Conservation (phyloP, 2,797 vertebrate genomes). For the Melanogrammus aeglefinus region DNA sequence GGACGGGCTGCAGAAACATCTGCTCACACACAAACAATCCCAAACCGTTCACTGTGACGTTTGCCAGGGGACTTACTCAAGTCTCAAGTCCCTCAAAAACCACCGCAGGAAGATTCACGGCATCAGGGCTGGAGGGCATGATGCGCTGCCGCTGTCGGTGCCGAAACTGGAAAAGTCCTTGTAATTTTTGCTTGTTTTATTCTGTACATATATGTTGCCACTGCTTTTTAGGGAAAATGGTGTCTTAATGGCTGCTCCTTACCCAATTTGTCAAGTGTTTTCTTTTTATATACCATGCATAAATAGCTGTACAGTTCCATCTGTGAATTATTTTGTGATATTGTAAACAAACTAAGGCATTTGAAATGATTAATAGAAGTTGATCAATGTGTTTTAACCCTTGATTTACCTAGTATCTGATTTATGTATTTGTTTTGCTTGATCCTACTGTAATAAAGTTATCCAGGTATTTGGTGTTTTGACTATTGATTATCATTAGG, state of each 20-base stretch:
- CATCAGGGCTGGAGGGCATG: constrained; percentile 51
- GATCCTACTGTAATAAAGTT: constrained; percentile 59
- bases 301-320: constrained; percentile 29
- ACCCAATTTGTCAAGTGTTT: constrained; percentile 9
- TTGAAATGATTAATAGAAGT: neutral
- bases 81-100: constrained; percentile 70
- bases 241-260: neutral
- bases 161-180: constrained; percentile 28
- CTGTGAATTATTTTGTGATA: constrained; percentile 11
- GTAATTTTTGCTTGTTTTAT: neutral
- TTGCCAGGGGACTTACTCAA: constrained; percentile 70
- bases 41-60: constrained; percentile 65
- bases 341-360: neutral
- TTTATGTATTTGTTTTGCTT: constrained; percentile 44
- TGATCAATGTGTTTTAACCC: neutral
- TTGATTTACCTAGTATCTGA: constrained; percentile 27
- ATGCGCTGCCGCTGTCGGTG: constrained; percentile 15
- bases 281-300: neutral
- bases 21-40: constrained; percentile 72
- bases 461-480: constrained; percentile 24
- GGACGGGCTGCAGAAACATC: constrained; percentile 73
- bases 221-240: constrained; percentile 11
- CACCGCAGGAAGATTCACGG: constrained; percentile 73
- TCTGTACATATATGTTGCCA: constrained; percentile 1
- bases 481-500: constrained; percentile 6